These are phyloP conservation scores for Tetraneura akinire DNA, from an alignment of 1,140 invertebrate genomes.

Conservation along the genomic window DNA sequence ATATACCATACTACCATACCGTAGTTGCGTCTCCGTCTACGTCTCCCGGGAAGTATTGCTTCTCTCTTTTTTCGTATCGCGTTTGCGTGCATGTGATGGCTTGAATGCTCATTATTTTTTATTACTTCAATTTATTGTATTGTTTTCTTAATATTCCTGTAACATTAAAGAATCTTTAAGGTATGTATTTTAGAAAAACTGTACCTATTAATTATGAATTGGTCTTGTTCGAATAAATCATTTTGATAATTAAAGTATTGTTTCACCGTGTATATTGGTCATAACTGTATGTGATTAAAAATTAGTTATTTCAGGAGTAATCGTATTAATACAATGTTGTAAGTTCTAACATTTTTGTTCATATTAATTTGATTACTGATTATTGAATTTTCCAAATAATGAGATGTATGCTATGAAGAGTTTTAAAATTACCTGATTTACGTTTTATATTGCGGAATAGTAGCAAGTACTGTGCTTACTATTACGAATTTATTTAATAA, in stretches of 20 bases:
- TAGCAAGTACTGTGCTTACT: too few species aligned
- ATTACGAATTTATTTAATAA: too few species aligned
- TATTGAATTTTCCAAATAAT: too few species aligned
- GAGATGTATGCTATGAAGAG: too few species aligned
- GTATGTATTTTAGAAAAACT: neutral
- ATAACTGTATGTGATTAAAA: neutral
- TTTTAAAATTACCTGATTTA: too few species aligned
- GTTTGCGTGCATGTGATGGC: neutral
- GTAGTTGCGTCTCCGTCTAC: too few species aligned
- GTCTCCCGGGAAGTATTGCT: too few species aligned
- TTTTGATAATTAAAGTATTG: neutral
- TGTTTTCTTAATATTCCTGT: neutral
- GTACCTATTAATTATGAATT: neutral
- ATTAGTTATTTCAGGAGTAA: neutral
- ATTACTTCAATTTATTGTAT: constrained; percentile 67
- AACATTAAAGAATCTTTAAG: neutral
- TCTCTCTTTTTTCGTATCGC: neutral
- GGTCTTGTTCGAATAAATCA: neutral
- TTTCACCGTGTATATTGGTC: neutral
- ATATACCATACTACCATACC: too few species aligned
- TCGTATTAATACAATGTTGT: neutral
- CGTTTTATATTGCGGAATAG: too few species aligned
- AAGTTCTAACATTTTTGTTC: neutral
- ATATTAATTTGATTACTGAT: too few species aligned
- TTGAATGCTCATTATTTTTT: neutral